These are phyloP conservation scores for Nymphalis c-album DNA, from an alignment of 2,888 invertebrate species.

Conservation along the genomic window DNA sequence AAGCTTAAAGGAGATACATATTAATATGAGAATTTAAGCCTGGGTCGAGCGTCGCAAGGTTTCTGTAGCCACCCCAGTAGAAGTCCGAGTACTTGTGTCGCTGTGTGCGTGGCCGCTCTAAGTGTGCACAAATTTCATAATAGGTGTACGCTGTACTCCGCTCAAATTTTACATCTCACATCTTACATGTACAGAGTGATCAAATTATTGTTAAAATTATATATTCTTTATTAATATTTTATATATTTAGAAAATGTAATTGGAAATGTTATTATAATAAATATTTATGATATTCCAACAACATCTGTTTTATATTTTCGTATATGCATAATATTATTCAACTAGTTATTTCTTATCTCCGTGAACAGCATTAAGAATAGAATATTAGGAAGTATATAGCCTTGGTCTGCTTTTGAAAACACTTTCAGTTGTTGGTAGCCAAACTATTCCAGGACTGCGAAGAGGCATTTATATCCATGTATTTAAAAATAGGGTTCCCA, in stretches of 20 bases:
- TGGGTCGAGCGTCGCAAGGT: constrained; percentile 70
- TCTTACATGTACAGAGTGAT: constrained; percentile 64
- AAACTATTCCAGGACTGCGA: too few species aligned
- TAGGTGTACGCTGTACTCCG: constrained; percentile 74
- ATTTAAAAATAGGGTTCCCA: too few species aligned
- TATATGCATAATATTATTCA: not conserved
- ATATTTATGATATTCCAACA: not conserved
- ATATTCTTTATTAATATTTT: too few species aligned
- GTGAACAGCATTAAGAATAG: too few species aligned
- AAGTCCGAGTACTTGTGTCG: constrained; percentile 65
- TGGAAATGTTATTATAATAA: too few species aligned
- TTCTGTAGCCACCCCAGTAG: constrained; percentile 60
- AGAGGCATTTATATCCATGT: too few species aligned
- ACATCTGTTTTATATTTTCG: constrained; percentile 30
- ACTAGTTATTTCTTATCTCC: too few species aligned
- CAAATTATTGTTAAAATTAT: too few species aligned
- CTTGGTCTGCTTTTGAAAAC: too few species aligned
- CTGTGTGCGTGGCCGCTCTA: constrained; percentile 53
- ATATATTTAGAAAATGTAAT: too few species aligned
- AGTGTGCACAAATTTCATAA: constrained; percentile 77
- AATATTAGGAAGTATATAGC: too few species aligned
- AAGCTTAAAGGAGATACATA: constrained; percentile 74
- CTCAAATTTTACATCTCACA: constrained; percentile 80
- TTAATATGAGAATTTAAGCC: constrained; percentile 79
- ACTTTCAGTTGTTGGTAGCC: too few species aligned